A percentile compares a stretch with the other conserved stretches of the same genome.
These are phyloP conservation scores for Orthonyx spaldingii DNA, from an alignment of 2,113 vertebrate genomes.

Conservation along the genomic window DNA sequence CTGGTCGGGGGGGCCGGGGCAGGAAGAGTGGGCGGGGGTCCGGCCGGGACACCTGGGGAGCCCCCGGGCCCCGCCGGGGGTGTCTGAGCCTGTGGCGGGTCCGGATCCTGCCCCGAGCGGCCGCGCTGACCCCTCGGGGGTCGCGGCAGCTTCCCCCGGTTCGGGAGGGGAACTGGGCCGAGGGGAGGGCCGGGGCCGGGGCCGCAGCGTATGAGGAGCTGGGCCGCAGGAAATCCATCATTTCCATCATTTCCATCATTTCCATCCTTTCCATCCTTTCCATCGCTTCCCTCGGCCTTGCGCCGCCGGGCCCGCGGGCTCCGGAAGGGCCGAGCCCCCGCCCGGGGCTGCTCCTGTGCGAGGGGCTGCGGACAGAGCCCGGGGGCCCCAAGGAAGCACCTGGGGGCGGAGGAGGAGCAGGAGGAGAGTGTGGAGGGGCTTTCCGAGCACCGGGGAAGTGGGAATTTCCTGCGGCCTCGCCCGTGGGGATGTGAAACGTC, in stretches of 20 bases:
- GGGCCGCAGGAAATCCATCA: background rate
- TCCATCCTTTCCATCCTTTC: no score
- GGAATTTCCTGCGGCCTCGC: slow-evolving; percentile 18
- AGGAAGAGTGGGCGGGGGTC: background rate
- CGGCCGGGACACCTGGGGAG: background rate
- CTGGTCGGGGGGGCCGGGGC: background rate
- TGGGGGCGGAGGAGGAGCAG: background rate
- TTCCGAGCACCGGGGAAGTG: background rate
- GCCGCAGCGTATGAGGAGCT: background rate
- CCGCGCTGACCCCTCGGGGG: background rate
- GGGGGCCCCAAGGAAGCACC: background rate
- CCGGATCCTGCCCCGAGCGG: no score
- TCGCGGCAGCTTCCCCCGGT: fast-evolving
- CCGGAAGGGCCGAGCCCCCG: background rate
- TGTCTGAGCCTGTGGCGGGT: fast-evolving
- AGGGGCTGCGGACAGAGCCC: background rate
- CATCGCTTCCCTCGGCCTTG: background rate
- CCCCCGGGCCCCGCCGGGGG: background rate
- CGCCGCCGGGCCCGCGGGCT: background rate
- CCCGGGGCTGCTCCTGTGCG: background rate
- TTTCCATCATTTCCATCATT: no score
- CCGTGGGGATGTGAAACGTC: background rate
- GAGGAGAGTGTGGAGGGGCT: background rate
- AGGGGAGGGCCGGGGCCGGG: fast-evolving
- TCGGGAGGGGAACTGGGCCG: fast-evolving